These are phyloP conservation scores for Solen grandis DNA, from an alignment of 1,140 invertebrate genomes.

Conservation along the genomic window DNA sequence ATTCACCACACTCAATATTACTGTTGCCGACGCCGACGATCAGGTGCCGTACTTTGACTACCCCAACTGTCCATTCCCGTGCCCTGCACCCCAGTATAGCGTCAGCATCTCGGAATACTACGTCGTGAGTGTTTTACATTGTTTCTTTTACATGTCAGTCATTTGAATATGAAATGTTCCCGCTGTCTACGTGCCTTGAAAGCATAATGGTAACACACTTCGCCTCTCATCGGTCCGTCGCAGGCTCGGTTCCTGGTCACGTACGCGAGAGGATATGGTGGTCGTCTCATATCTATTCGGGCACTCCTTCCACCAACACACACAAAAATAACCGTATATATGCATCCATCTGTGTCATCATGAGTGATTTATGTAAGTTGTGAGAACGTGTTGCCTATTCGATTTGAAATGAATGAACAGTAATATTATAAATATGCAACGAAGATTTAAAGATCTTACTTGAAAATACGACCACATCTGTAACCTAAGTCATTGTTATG, in stretches of 20 bases:
- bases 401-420: too few species aligned
- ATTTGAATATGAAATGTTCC: too few species aligned
- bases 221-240: background rate
- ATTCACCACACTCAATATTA: background rate
- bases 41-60: constrained; percentile 32
- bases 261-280: background rate
- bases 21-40: constrained; percentile 41
- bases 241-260: background rate
- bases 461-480: too few species aligned
- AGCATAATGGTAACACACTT: background rate
- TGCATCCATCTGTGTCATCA: too few species aligned
- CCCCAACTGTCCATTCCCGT: constrained; percentile 14
- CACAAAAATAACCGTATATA: too few species aligned
- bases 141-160: too few species aligned
- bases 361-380: background rate
- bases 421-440: too few species aligned
- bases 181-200: background rate
- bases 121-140: background rate
- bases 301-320: background rate
- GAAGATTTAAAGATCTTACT: too few species aligned
- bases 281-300: background rate
- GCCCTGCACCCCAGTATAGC: constrained; percentile 25
- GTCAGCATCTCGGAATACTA: background rate
- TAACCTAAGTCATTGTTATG: too few species aligned
- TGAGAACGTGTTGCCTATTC: too few species aligned